Conservation (phyloP, 2,113 vertebrate genomes). For the Otis tarda region DNA sequence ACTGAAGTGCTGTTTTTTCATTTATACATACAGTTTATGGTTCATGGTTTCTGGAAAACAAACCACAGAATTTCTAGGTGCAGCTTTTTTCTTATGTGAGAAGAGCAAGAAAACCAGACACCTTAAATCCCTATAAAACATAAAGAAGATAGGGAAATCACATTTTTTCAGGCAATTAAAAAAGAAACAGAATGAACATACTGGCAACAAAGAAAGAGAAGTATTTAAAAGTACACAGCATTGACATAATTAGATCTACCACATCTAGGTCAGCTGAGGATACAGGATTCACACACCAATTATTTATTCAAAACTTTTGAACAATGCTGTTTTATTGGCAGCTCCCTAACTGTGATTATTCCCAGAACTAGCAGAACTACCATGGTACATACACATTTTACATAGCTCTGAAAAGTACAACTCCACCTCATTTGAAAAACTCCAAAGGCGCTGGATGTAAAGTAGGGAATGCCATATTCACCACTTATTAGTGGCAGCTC, state of each 20-base stretch:
- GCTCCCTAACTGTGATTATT: neutral
- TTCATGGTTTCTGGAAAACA: neutral
- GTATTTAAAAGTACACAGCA: neutral
- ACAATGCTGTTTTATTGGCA: neutral
- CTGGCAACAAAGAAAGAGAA: neutral
- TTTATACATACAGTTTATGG: neutral
- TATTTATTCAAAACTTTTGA: constrained; percentile 56
- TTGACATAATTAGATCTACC: constrained; percentile 50
- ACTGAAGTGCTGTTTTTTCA: neutral
- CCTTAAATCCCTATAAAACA: neutral
- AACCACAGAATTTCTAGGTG: neutral
- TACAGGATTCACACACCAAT: constrained; percentile 6
- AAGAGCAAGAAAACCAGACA: neutral
- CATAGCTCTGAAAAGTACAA: neutral
- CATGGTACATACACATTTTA: neutral
- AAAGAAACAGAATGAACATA: neutral
- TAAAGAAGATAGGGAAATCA: neutral
- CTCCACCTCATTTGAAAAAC: neutral
- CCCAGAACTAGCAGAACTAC: neutral
- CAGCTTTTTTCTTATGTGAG: neutral
- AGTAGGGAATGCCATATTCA: neutral
- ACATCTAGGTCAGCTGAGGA: constrained; percentile 49
- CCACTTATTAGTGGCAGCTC: neutral
- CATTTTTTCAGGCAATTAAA: neutral
- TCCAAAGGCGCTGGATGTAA: neutral